Percentiles rank a stretch among this genome's conserved stretches.
phyloP scores from a whole-genome alignment of 2,888 invertebrate genomes.

The Pseudolycoriella hygida region DNA sequence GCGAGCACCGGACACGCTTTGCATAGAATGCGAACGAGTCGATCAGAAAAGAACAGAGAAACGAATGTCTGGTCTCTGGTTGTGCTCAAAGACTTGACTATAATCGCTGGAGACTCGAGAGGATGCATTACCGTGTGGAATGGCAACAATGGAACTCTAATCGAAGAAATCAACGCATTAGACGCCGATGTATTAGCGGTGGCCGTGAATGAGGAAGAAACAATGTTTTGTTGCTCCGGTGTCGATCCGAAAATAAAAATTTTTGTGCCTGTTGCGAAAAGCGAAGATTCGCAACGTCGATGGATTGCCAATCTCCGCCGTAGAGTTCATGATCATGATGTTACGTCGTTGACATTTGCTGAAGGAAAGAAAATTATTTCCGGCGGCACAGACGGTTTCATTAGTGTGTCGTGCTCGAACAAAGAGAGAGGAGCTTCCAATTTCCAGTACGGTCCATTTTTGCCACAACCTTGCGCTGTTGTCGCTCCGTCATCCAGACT shows the following conservation, averaged over 20 bases:
- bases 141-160: constrained; percentile 55
- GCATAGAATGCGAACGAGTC: constrained; percentile 57
- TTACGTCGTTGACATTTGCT: constrained; percentile 48
- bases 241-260: constrained; percentile 66
- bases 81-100: constrained; percentile 59
- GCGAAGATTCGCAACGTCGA: constrained; percentile 34
- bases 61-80: constrained; percentile 80
- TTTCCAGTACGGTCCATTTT: constrained; percentile 51
- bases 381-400: constrained; percentile 63
- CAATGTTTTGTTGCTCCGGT: constrained; percentile 57
- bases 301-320: constrained; percentile 75
- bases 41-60: constrained; percentile 40
- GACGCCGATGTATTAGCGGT: constrained; percentile 66
- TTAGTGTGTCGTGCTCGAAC: constrained; percentile 45
- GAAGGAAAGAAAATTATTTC: constrained; percentile 45
- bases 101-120: constrained; percentile 74
- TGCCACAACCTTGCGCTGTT: constrained; percentile 39
- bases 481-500: constrained; percentile 35
- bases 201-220: constrained; percentile 49
- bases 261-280: constrained; percentile 40
- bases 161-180: constrained; percentile 59
- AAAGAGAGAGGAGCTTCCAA: constrained; percentile 32
- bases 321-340: constrained; percentile 73
- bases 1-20: constrained; percentile 67
- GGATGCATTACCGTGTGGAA: constrained; percentile 84